Conservation (phyloP, 2,113 vertebrate species). For the Lipophrys pholis region DNA sequence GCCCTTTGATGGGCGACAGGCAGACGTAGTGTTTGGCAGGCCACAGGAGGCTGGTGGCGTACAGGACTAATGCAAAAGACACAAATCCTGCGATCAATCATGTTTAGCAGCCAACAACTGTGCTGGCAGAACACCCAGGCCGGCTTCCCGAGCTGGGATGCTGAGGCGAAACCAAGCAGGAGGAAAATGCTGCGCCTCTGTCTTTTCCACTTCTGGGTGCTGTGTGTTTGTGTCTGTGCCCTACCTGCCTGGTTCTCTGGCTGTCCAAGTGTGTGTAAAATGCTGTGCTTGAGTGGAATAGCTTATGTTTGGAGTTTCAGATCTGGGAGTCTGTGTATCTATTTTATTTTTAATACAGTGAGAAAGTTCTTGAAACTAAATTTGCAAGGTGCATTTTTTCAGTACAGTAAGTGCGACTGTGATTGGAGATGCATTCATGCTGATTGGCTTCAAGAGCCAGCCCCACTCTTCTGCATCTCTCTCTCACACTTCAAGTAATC, state of each 20-base stretch:
- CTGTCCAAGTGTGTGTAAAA: neutral
- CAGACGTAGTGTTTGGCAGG: conserved; percentile 46
- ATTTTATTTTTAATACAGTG: neutral
- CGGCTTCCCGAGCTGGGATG: conserved; percentile 41
- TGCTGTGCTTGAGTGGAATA: neutral
- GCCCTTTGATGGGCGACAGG: conserved; percentile 53
- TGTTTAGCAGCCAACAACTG: conserved; percentile 60
- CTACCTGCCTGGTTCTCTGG: neutral
- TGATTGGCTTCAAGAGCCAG: conserved; percentile 27
- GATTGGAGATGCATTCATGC: conserved; percentile 10
- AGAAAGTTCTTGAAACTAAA: neutral
- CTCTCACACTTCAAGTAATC: conserved; percentile 6
- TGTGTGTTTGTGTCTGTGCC: neutral
- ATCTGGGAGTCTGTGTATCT: neutral
- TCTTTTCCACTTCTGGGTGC: conserved; percentile 16
- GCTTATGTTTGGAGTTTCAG: conserved; percentile 7
- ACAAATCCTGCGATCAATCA: conserved; percentile 69
- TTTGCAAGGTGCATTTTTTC: conserved; percentile 8
- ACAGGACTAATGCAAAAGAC: conserved; percentile 52
- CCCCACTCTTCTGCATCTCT: too few relatives aligned
- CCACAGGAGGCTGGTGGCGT: conserved; percentile 42
- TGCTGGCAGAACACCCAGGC: conserved; percentile 39
- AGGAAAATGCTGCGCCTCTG: conserved; percentile 40
- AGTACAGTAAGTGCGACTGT: neutral
- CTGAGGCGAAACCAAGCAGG: conserved; percentile 50